Base-by-base conservation (phyloP, 2,888 invertebrate species). In the Drosophila ezoana region DNA sequence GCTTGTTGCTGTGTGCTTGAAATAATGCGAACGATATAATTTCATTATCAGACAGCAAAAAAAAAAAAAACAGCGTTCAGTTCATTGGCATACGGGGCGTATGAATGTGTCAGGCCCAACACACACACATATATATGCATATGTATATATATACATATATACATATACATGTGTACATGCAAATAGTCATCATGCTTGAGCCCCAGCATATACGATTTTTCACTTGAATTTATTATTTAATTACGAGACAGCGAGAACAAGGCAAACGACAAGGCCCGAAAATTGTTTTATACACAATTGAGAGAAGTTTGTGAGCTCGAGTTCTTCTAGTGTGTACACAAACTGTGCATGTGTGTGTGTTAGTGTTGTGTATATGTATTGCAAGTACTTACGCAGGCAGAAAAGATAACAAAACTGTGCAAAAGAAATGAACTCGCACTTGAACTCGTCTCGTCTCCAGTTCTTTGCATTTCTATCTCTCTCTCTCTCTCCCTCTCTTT, bases 11-110 rank as follows among this genome's bases (percentile, higher is more conserved):
- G 77, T 61, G 76, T 62, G 87, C 84, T 84, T 87, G 74, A 83
- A 81, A 87, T 81, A 87, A 87, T 86, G 86, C 84, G 87, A 83
- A 85, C 84, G 78, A 90, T 85, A 89, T 90, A 86, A 90, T 90
- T 90, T 90, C 88, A 89, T 90, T 90, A 89, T 90, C 89, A 89
- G 79, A 68, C 60, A 47, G 45, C 44, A 44, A 48, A 53, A 73
- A 44, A 63, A 44, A 48, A 53, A 73, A 44, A 63, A 41, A 43
- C 38, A 73, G 20, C 37, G 16, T 49, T 60, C 72, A 87, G 81
- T 81, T 81, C 81, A 81, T 81, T 81, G 81, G 84, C 81, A 81
- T 70, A 78, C 71, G 61, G 57, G 73, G 81, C 78, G 79, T 83
- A 83, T 86, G 83, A 82, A 64, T 68, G 49, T 61, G 37, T 20